Evolutionary conservation across 2,113 vertebrate species (phyloP).

Genomic region (Chiloscyllium plagiosum): DNA sequence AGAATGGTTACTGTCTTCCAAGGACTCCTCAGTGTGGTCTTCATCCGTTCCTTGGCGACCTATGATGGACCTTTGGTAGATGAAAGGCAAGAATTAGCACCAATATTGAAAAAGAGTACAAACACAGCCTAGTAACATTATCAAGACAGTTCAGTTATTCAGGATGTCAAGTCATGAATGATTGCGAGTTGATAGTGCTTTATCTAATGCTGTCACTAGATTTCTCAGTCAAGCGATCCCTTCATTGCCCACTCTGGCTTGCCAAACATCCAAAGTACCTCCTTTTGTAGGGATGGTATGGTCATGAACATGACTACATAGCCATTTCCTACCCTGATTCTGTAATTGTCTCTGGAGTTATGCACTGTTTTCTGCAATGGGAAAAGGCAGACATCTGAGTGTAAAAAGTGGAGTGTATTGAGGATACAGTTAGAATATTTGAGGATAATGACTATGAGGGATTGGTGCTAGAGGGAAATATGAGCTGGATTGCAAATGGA

Average conservation of each 20-base stretch:
- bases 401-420: background rate
- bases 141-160: background rate
- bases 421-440: background rate
- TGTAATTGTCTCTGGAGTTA: background rate
- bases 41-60: background rate
- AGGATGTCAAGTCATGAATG: background rate
- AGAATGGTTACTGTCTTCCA: background rate
- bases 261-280: background rate
- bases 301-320: background rate
- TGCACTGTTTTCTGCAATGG: background rate
- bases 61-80: background rate
- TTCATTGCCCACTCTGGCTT: background rate
- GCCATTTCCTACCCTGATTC: background rate
- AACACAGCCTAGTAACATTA: background rate
- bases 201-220: background rate
- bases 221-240: background rate
- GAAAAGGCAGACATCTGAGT: background rate
- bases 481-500: background rate
- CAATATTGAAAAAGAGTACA: background rate
- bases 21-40: background rate
- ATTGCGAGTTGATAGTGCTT: background rate
- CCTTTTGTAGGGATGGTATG: background rate
- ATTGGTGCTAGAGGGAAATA: background rate
- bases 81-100: background rate
- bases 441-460: background rate